Evolutionary conservation across 2,113 vertebrate genomes (phyloP).

Genomic region (Syngnathus typhle): DNA sequence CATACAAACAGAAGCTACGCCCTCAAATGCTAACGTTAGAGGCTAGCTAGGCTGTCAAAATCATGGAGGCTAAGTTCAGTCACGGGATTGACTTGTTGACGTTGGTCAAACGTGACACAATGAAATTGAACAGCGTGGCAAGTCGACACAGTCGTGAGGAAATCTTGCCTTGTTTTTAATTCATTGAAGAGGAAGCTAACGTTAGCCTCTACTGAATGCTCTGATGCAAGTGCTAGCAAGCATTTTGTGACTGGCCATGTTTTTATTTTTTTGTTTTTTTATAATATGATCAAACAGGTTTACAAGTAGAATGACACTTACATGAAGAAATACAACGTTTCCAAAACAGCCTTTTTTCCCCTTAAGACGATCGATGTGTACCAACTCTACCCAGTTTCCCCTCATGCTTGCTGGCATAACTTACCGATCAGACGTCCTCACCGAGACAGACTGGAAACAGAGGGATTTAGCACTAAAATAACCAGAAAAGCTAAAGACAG

Average conservation of each 20-base stretch:
- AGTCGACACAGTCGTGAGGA: neutral
- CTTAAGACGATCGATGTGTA: conserved; percentile 16
- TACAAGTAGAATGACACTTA: neutral
- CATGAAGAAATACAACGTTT: neutral
- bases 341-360: neutral
- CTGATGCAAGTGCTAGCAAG: conserved; percentile 27
- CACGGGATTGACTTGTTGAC: neutral
- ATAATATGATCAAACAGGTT: neutral
- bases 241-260: conserved; percentile 10
- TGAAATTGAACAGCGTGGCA: neutral
- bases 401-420: conserved; percentile 24
- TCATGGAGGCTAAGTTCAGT: neutral
- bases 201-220: conserved; percentile 19
- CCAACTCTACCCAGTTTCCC: conserved; percentile 23
- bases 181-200: conserved; percentile 10
- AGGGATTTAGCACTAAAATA: neutral
- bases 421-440: conserved; percentile 31
- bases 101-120: neutral
- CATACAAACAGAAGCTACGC: neutral
- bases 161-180: neutral
- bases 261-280: neutral
- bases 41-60: conserved; percentile 21
- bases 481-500: neutral
- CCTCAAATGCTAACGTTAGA: neutral
- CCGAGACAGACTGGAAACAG: conserved; percentile 33